Conservation (phyloP, 2,113 vertebrate genomes). For the Mobula hypostoma region DNA sequence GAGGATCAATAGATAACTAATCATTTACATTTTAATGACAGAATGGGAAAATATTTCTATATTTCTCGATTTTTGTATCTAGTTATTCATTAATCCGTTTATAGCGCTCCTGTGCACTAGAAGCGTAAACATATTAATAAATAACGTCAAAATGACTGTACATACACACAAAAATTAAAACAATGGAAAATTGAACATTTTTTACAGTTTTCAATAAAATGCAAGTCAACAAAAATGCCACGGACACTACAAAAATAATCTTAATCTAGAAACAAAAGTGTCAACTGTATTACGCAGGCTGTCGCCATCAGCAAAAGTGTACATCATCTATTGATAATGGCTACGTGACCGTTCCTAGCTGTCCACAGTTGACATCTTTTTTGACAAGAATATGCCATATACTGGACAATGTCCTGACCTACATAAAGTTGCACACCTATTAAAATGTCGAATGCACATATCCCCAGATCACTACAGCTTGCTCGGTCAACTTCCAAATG, state of each 20-base stretch:
- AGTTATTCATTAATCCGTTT: background rate
- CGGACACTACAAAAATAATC: slow-evolving; percentile 5
- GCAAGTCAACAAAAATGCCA: slow-evolving; percentile 2
- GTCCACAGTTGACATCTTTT: slow-evolving; percentile 15
- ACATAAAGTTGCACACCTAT: slow-evolving; percentile 34
- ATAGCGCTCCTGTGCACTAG: background rate
- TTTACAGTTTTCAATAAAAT: slow-evolving; percentile 13
- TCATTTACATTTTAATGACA: background rate
- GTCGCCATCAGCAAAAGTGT: background rate
- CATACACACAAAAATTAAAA: slow-evolving; percentile 9
- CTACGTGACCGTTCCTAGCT: background rate
- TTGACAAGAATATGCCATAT: slow-evolving; percentile 17
- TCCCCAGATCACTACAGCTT: slow-evolving; percentile 36
- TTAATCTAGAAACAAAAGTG: slow-evolving; percentile 20
- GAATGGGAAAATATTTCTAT: background rate
- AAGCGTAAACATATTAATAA: background rate
- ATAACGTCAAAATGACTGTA: background rate
- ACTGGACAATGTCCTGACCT: slow-evolving; percentile 28
- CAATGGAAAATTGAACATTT: background rate
- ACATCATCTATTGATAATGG: background rate
- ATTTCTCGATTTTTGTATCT: background rate
- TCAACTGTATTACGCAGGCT: slow-evolving; percentile 22
- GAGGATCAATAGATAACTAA: background rate
- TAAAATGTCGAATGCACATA: slow-evolving; percentile 37
- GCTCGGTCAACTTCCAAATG: slow-evolving; percentile 35